Evolutionary conservation across 2,113 vertebrate species (phyloP), one percentile per base, ranked within the genome.

Genomic region (Fulmarus glacialis): DNA sequence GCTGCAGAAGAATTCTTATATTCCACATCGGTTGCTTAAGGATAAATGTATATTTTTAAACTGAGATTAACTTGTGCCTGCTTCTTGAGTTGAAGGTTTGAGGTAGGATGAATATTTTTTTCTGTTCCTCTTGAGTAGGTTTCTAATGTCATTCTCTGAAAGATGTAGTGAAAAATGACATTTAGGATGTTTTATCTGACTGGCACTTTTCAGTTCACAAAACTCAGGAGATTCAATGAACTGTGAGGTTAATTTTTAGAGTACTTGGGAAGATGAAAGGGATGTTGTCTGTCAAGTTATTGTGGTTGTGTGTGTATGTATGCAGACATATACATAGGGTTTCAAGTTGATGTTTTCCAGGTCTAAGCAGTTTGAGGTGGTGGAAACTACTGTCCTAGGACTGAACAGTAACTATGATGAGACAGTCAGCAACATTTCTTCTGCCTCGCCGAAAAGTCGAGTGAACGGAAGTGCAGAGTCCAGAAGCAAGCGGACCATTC

Each of bases 381-480:
- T 58, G 48, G 89, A 90, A 67, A 13, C 87, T n/a, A 8, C 92
- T 42, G 74, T 13, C 30, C 9, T 22, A 26, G 94, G 18, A 71
- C 94, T 82, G 86, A 94, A 56, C 58, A 97, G 88, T 21, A 64
- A 62, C 45, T 88, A 47, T 2, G 97, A 97, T 59, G 98, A 98
- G 64, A 93, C 97, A 26, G 91, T 87, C 45, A 97, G 98, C 78
- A 93, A 19, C 42, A 26, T 86, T 48, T 98, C 98, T 22, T 98
- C 98, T 16, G 96, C 98, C 70, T 98, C 98, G 42, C 97, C 97
- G 0, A 94, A 98, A 64, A 97, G 92, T 36, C 95, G 86, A 47
- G 96, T 97, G 86, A 99, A 98, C 2, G 97, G 98, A 7, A 97
- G 89, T 0, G 68, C 97, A 19, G 97, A 95, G 40, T 68, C 86